These are phyloP conservation scores for Tigriopus californicus DNA, from an alignment of 2,888 invertebrate species.

Conservation along the genomic window DNA sequence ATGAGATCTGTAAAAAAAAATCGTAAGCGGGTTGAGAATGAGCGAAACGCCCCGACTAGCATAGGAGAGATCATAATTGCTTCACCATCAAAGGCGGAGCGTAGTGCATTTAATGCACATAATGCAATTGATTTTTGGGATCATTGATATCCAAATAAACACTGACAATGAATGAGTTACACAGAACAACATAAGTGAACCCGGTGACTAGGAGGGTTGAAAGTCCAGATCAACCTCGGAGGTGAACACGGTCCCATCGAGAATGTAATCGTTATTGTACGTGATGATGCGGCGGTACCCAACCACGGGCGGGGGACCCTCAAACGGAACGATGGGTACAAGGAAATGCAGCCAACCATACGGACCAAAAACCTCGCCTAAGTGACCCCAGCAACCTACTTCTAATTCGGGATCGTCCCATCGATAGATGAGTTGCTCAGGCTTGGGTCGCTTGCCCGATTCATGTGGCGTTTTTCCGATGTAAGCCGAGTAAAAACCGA, in stretches of 20 bases:
- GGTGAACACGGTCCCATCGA: constrained; percentile 1
- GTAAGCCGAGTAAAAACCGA: neutral
- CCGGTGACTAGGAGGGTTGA: too few relatives aligned
- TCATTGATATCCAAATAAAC: too few relatives aligned
- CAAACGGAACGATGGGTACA: neutral
- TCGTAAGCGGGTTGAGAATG: too few relatives aligned
- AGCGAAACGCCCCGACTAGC: too few relatives aligned
- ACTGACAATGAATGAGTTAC: too few relatives aligned
- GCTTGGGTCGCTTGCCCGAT: neutral
- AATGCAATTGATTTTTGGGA: too few relatives aligned
- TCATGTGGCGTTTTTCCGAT: neutral
- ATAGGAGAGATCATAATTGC: too few relatives aligned
- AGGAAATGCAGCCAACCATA: constrained; percentile 8
- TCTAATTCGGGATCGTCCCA: neutral
- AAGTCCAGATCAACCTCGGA: too few relatives aligned
- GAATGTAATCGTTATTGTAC: constrained; percentile 7
- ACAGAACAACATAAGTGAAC: too few relatives aligned
- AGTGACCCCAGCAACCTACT: neutral
- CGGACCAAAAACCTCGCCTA: neutral
- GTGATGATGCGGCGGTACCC: constrained; percentile 12
- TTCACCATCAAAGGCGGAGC: too few relatives aligned
- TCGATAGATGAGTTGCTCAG: neutral
- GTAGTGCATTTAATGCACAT: too few relatives aligned
- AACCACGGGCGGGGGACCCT: neutral
- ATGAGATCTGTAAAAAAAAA: too few relatives aligned